Evolutionary conservation across 2,888 invertebrate species (phyloP).

Genomic region (Meteorus colon): DNA sequence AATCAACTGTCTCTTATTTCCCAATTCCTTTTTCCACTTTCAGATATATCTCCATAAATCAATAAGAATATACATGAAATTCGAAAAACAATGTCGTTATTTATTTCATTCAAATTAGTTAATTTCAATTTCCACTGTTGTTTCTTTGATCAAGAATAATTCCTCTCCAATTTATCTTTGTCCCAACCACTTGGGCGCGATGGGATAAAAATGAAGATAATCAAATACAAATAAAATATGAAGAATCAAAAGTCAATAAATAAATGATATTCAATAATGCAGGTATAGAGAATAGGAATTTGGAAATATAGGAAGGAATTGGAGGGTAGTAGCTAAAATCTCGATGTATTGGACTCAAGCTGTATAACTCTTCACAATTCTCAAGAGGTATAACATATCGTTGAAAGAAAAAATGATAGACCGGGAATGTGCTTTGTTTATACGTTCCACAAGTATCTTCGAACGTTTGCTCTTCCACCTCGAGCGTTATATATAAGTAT

Average conservation of each 20-base stretch:
- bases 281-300: too few species aligned
- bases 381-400: constrained; percentile 45
- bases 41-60: background rate
- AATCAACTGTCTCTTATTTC: too few species aligned
- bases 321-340: too few species aligned
- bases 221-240: too few species aligned
- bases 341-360: constrained; percentile 3
- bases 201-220: too few species aligned
- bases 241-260: too few species aligned
- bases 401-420: constrained; percentile 65
- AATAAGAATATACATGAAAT: too few species aligned
- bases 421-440: constrained; percentile 71
- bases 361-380: constrained; percentile 18
- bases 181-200: background rate
- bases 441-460: constrained; percentile 55
- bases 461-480: constrained; percentile 24
- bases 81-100: constrained; percentile 56
- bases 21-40: background rate
- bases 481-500: constrained; percentile 16
- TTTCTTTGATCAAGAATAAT: constrained; percentile 28
- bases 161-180: constrained; percentile 25
- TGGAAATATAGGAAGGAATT: too few species aligned
- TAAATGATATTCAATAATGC: too few species aligned
- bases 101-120: constrained; percentile 71
- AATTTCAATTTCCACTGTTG: constrained; percentile 60